Conservation (phyloP, 2,113 vertebrate species). For the Mirza zaza region DNA sequence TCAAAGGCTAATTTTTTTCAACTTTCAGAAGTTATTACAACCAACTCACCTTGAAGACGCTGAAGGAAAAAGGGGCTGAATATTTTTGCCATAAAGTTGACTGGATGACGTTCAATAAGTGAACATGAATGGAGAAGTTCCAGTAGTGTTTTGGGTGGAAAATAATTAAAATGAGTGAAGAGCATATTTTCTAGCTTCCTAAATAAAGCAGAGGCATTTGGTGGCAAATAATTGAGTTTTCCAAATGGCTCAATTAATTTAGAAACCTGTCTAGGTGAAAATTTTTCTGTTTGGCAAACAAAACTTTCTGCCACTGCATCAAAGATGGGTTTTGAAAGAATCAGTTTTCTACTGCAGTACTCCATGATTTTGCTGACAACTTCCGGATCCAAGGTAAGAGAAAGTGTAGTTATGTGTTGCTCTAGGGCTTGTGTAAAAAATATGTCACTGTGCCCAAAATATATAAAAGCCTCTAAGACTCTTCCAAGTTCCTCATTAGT, state of each 20-base stretch:
- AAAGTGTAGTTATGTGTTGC: conserved; percentile 75
- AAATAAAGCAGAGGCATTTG: conserved; percentile 88
- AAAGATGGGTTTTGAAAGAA: conserved; percentile 89
- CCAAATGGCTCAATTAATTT: conserved; percentile 89
- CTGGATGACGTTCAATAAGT: conserved; percentile 90
- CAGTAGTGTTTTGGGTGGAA: conserved; percentile 88
- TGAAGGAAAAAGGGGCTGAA: conserved; percentile 93
- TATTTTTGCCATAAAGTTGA: conserved; percentile 93
- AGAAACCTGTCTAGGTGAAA: conserved; percentile 89
- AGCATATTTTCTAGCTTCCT: conserved; percentile 89
- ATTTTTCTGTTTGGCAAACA: conserved; percentile 87
- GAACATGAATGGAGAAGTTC: conserved; percentile 91
- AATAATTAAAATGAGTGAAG: conserved; percentile 81
- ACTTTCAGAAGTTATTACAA: not conserved
- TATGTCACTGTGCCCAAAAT: conserved; percentile 88
- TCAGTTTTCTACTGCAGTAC: conserved; percentile 87
- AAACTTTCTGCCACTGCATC: conserved; percentile 90
- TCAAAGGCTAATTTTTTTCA: not conserved
- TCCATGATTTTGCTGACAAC: conserved; percentile 85
- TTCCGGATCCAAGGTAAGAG: conserved; percentile 84
- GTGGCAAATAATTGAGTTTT: conserved; percentile 91
- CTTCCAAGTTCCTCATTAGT: conserved; percentile 85
- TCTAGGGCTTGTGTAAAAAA: conserved; percentile 89
- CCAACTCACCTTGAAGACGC: conserved; percentile 89
- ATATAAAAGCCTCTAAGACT: conserved; percentile 89